A percentile compares a stretch with the other conserved stretches of the same genome.
Conservation (phyloP, 2,113 vertebrate genomes). For the Muntiacus reevesi region DNA sequence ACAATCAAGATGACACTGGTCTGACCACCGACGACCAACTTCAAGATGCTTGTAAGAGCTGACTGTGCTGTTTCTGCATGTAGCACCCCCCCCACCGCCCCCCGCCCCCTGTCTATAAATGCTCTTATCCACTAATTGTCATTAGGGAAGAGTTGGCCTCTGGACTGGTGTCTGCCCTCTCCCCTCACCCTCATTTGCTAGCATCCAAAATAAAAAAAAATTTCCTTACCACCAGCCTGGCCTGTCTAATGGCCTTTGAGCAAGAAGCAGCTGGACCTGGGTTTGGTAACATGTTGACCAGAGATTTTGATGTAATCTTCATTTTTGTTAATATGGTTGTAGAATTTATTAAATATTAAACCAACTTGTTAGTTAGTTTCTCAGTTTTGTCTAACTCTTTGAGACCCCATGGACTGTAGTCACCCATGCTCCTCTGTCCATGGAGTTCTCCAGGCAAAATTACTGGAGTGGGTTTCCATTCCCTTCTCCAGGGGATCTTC, state of each 20-base stretch:
- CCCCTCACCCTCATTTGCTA: background rate
- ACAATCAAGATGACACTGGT: background rate
- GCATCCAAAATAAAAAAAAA: background rate
- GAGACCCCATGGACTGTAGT: background rate
- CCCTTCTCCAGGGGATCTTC: background rate
- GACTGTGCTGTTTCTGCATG: background rate
- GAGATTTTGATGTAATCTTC: background rate
- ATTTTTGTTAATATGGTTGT: background rate
- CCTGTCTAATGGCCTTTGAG: background rate
- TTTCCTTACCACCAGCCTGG: background rate
- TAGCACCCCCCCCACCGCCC: no score
- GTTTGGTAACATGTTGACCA: background rate
- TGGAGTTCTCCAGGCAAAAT: background rate
- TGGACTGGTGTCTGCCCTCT: background rate
- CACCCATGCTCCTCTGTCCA: background rate
- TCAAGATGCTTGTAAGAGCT: background rate
- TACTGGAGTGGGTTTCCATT: background rate
- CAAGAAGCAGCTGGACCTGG: background rate
- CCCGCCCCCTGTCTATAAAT: background rate
- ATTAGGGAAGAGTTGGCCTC: background rate
- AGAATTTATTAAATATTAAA: conserved; percentile 14
- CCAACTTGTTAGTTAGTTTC: background rate
- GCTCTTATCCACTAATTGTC: background rate
- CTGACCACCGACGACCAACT: background rate
- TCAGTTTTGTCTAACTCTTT: no score